Evolutionary conservation across 2,888 invertebrate species (phyloP).

Genomic region (Orchesellides sinensis): DNA sequence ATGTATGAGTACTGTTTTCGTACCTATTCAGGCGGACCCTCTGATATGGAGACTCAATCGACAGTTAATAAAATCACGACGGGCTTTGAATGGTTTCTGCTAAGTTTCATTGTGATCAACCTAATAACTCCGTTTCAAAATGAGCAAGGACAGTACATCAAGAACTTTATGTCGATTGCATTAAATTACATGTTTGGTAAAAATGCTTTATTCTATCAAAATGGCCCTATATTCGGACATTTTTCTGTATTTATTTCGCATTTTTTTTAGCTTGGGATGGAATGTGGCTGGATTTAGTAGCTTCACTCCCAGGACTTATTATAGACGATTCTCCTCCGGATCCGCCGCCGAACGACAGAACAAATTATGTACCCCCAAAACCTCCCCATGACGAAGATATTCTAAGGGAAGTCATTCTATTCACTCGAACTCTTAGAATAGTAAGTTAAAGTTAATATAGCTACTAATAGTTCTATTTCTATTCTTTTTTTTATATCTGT

Average conservation of each 20-base stretch:
- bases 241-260: too few relatives aligned
- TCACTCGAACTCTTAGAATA: neutral
- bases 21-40: too few relatives aligned
- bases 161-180: conserved; percentile 26
- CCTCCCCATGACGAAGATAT: neutral
- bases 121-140: conserved; percentile 64
- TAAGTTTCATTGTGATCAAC: conserved; percentile 54
- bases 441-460: conserved; percentile 4
- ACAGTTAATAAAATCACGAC: neutral
- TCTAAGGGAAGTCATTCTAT: neutral
- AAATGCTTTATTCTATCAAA: neutral
- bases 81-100: conserved; percentile 21
- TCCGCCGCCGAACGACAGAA: too few relatives aligned
- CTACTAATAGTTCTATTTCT: neutral
- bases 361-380: too few relatives aligned
- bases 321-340: neutral
- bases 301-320: conserved; percentile 2
- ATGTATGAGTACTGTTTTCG: conserved; percentile 45
- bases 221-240: neutral
- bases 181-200: conserved; percentile 27
- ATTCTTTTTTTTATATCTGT: neutral
- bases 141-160: conserved; percentile 43
- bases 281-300: conserved; percentile 39
- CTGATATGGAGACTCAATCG: neutral
- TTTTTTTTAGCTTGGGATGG: neutral